These are phyloP conservation scores for Eupithecia subfuscata DNA, from an alignment of 2,888 invertebrate genomes.

Conservation along the genomic window DNA sequence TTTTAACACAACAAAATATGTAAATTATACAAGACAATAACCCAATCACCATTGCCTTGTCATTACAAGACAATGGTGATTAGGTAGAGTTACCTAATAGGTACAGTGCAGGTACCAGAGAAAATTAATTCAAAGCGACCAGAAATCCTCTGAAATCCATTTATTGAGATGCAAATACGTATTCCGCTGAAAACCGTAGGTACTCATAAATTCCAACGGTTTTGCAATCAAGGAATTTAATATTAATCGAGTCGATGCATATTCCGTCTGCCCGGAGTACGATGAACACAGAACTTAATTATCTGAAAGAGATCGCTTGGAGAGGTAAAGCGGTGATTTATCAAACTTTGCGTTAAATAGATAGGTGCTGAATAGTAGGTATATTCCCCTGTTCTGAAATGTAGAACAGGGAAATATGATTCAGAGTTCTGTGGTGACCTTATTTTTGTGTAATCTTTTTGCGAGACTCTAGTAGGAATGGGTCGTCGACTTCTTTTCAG, in stretches of 20 bases:
- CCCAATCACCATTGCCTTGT: too few species aligned
- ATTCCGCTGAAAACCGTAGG: background rate
- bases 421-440: too few species aligned
- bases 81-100: too few species aligned
- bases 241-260: conserved; percentile 10
- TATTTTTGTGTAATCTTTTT: background rate
- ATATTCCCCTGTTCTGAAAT: too few species aligned
- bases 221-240: conserved; percentile 7
- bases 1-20: too few species aligned
- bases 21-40: too few species aligned
- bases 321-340: background rate
- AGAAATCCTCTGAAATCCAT: background rate
- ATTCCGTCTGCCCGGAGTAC: background rate
- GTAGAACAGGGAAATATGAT: too few species aligned
- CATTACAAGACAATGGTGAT: too few species aligned
- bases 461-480: background rate
- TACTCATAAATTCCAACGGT: conserved; percentile 4
- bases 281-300: background rate
- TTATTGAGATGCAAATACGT: conserved; percentile 9
- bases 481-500: too few species aligned
- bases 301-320: conserved; percentile 1
- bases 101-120: background rate
- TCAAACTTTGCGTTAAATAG: background rate
- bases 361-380: background rate
- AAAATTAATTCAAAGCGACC: background rate